These are phyloP conservation scores for Eristalis pertinax DNA, from an alignment of 2,888 invertebrate species.

Conservation along the genomic window DNA sequence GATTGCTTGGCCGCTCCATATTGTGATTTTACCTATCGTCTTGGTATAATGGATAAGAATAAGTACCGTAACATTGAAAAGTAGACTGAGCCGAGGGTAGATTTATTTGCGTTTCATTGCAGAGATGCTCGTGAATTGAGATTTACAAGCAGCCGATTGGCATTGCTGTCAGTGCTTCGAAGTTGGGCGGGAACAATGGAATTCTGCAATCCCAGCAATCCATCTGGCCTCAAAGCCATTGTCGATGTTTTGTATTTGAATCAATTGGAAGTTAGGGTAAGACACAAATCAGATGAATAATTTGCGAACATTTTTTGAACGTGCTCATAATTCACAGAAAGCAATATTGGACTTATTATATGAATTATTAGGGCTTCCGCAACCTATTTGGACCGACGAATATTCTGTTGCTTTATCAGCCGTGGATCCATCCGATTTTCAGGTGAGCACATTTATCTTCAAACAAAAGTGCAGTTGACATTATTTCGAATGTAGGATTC, in stretches of 20 bases:
- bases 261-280: constrained; percentile 93
- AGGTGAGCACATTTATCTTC: constrained; percentile 75
- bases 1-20: constrained; percentile 95
- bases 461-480: background rate
- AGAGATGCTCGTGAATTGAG: constrained; percentile 90
- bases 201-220: constrained; percentile 90
- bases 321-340: constrained; percentile 84
- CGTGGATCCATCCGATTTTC: constrained; percentile 92
- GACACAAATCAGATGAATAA: background rate
- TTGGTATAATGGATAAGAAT: constrained; percentile 87
- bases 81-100: background rate
- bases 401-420: constrained; percentile 93
- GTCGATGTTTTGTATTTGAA: constrained; percentile 92
- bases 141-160: constrained; percentile 92
- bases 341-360: constrained; percentile 95
- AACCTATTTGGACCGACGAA: constrained; percentile 96
- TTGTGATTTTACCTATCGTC: constrained; percentile 93
- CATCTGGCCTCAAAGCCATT: constrained; percentile 89
- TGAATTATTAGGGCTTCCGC: constrained; percentile 92
- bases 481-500: constrained; percentile 83
- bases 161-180: constrained; percentile 90
- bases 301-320: background rate
- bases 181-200: constrained; percentile 96
- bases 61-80: constrained; percentile 82
- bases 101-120: constrained; percentile 46